Percentiles rank a stretch among this genome's conserved stretches.
These are phyloP conservation scores for Anser cygnoides DNA, from an alignment of 2,113 vertebrate species.

Conservation along the genomic window DNA sequence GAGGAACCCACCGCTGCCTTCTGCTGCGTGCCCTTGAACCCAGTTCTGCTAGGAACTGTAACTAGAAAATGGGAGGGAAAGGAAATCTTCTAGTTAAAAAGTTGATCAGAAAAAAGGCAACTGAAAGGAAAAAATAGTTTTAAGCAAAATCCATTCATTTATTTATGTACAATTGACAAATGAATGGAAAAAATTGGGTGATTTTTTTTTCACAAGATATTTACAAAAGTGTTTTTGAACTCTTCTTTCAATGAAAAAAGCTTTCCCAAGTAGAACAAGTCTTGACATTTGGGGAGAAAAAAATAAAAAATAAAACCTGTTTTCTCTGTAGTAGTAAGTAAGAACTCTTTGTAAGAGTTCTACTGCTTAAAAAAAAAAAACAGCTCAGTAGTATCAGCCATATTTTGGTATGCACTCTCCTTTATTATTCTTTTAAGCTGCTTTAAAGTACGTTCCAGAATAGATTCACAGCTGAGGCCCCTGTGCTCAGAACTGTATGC, in stretches of 20 bases:
- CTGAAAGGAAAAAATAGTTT: background rate
- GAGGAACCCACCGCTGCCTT: background rate
- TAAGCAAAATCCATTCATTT: background rate
- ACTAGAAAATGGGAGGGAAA: background rate
- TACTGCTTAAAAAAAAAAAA: too few relatives aligned
- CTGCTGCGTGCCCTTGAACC: background rate
- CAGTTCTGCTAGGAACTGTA: accelerated
- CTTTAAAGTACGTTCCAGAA: background rate
- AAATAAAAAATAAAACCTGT: background rate
- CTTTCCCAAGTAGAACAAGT: background rate
- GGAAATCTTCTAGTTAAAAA: background rate
- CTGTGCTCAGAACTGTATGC: too few relatives aligned
- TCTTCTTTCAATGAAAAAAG: background rate
- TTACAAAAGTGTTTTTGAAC: background rate
- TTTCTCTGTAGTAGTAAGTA: background rate
- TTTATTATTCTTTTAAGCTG: too few relatives aligned
- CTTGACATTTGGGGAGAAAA: background rate
- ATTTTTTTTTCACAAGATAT: background rate
- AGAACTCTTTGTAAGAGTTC: background rate
- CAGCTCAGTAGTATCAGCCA: too few relatives aligned
- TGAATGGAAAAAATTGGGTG: background rate
- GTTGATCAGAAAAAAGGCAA: background rate
- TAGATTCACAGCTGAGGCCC: background rate
- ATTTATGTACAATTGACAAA: background rate
- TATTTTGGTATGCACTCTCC: too few relatives aligned